Conservation (phyloP, 2,113 vertebrate genomes). For the Nibea coibor region DNA sequence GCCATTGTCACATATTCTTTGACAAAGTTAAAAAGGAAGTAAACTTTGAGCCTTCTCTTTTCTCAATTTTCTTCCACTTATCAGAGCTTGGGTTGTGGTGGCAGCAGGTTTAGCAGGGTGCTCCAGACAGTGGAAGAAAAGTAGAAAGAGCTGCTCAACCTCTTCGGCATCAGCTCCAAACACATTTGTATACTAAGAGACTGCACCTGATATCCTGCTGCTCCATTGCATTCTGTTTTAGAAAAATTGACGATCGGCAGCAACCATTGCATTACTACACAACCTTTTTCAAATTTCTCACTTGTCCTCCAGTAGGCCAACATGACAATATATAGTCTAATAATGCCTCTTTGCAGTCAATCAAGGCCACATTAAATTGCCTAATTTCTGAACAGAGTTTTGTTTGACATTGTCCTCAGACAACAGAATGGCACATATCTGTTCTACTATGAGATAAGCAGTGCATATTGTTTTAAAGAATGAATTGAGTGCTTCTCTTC, state of each 20-base stretch:
- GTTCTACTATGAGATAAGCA: conserved; percentile 25
- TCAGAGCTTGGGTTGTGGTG: too few species aligned
- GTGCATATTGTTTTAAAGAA: conserved; percentile 37
- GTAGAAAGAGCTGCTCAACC: too few species aligned
- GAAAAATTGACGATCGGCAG: too few species aligned
- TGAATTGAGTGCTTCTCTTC: conserved; percentile 27
- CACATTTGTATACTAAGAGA: too few species aligned
- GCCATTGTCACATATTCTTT: not conserved
- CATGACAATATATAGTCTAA: conserved; percentile 8
- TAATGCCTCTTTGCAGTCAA: conserved; percentile 15
- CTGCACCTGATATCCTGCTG: too few species aligned
- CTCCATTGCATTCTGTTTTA: too few species aligned
- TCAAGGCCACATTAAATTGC: conserved; percentile 26
- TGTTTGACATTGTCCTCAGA: conserved; percentile 38
- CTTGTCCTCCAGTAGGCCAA: not conserved
- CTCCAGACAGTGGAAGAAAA: too few species aligned
- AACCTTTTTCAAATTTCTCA: not conserved
- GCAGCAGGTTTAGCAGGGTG: too few species aligned
- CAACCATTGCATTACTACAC: not conserved
- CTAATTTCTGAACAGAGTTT: conserved; percentile 20
- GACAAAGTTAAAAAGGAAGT: not conserved
- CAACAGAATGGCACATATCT: conserved; percentile 26
- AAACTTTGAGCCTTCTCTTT: not conserved
- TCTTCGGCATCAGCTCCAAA: too few species aligned
- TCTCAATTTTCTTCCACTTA: too few species aligned